These are phyloP conservation scores for Tinamus major DNA, from an alignment of 2,797 vertebrate species.

Conservation along the genomic window DNA sequence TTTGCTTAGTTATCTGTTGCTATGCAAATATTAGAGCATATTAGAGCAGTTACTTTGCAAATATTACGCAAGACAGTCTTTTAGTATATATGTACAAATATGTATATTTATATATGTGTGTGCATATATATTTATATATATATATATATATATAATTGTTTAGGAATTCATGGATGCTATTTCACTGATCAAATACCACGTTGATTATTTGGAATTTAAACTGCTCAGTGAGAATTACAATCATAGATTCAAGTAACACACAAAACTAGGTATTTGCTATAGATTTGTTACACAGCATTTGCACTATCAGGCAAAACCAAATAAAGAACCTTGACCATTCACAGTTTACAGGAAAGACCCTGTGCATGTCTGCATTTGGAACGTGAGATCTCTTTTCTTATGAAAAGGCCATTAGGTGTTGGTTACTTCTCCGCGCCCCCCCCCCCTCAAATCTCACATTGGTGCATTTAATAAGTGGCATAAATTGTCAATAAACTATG, in stretches of 20 bases:
- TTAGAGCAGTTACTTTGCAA: too few species aligned
- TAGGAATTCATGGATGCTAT: background rate
- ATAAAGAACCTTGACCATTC: background rate
- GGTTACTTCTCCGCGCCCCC: background rate
- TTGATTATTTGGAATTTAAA: background rate
- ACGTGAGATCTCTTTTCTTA: background rate
- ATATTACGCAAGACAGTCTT: background rate
- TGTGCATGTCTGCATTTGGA: rapidly evolving
- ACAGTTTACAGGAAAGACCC: background rate
- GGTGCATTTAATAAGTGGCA: background rate
- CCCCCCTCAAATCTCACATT: background rate
- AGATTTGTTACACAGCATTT: background rate
- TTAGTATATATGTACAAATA: too few species aligned
- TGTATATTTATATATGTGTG: too few species aligned
- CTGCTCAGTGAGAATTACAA: background rate
- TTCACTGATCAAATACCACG: background rate
- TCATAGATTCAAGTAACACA: background rate
- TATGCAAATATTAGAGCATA: background rate
- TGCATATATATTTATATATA: too few species aligned
- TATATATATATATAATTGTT: background rate
- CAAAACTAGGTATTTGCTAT: background rate
- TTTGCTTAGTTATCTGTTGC: background rate
- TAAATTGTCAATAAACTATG: background rate
- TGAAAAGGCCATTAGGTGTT: background rate
- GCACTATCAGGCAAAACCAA: background rate